Conservation (phyloP, 1,140 invertebrate species). For the Phortica variegata region DNA sequence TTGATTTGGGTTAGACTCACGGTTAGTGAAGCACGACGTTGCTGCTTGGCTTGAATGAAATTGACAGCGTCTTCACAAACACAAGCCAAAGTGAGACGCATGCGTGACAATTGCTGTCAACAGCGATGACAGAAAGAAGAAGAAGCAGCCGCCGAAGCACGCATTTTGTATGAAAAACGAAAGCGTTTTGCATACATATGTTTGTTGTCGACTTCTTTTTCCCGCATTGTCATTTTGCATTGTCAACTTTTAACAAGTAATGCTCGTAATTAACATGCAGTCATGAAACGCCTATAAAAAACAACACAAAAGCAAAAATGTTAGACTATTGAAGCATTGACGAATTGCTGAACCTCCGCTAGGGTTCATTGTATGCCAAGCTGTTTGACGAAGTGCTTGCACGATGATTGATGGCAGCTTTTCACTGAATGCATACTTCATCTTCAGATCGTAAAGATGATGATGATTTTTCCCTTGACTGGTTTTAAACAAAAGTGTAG, state of each 20-base stretch:
- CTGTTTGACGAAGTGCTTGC: conserved; percentile 29
- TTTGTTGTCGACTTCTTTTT: too few relatives aligned
- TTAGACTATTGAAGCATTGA: too few relatives aligned
- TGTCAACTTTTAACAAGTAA: too few relatives aligned
- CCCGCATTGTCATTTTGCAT: too few relatives aligned
- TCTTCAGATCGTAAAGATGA: too few relatives aligned
- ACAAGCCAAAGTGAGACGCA: conserved; percentile 8
- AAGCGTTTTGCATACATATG: conserved; percentile 40
- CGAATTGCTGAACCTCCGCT: too few relatives aligned
- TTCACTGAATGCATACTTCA: too few relatives aligned
- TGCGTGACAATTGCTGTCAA: conserved; percentile 4
- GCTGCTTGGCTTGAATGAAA: too few relatives aligned
- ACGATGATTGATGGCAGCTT: conserved; percentile 50
- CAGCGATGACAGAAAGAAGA: conserved; percentile 5
- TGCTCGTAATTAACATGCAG: conserved; percentile 37
- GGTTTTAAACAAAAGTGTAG: background rate
- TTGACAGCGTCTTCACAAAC: too few relatives aligned
- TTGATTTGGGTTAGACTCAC: too few relatives aligned
- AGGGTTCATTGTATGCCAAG: conserved; percentile 1
- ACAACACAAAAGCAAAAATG: conserved; percentile 15
- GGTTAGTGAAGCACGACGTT: too few relatives aligned
- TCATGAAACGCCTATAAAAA: conserved; percentile 15
- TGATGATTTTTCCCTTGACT: conserved; percentile 36
- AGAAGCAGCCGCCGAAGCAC: conserved; percentile 6
- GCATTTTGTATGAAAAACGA: conserved; percentile 26